These are phyloP conservation scores for Channa argus DNA, from an alignment of 2,113 vertebrate species.

Conservation along the genomic window DNA sequence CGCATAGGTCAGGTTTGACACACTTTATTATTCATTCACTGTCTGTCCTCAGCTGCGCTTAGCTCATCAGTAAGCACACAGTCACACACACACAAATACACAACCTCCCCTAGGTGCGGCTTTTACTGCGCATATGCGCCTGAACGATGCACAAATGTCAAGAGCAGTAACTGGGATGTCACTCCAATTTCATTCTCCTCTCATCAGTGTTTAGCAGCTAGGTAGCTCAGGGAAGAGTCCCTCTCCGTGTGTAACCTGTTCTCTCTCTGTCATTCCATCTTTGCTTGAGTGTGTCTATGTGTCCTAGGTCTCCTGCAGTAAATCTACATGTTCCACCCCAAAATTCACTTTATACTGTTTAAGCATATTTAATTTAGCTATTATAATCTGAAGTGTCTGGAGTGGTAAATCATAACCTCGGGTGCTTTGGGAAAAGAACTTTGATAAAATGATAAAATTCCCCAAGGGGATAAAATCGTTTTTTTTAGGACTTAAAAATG, in stretches of 20 bases:
- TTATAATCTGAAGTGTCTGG: too few relatives aligned
- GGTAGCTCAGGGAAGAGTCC: constrained; percentile 49
- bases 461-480: too few relatives aligned
- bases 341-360: not conserved
- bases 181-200: constrained; percentile 62
- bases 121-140: constrained; percentile 71
- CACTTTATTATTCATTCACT: constrained; percentile 78
- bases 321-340: not conserved
- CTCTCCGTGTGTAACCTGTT: not conserved
- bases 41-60: constrained; percentile 73
- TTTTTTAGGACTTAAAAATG: too few relatives aligned
- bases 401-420: too few relatives aligned
- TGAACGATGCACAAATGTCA: constrained; percentile 79
- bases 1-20: constrained; percentile 78
- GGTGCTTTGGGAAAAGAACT: too few relatives aligned
- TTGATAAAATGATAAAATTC: too few relatives aligned
- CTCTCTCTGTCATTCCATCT: not conserved
- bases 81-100: constrained; percentile 16
- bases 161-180: constrained; percentile 80
- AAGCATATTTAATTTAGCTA: too few relatives aligned
- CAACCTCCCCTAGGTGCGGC: constrained; percentile 69
- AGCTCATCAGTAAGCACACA: constrained; percentile 62
- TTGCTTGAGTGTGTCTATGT: not conserved
- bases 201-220: constrained; percentile 66
- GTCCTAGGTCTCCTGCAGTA: not conserved